A percentile compares a stretch with the other conserved stretches of the same genome.
These are phyloP conservation scores for Schizotus pectinicornis DNA, from an alignment of 2,888 invertebrate genomes.

Conservation along the genomic window DNA sequence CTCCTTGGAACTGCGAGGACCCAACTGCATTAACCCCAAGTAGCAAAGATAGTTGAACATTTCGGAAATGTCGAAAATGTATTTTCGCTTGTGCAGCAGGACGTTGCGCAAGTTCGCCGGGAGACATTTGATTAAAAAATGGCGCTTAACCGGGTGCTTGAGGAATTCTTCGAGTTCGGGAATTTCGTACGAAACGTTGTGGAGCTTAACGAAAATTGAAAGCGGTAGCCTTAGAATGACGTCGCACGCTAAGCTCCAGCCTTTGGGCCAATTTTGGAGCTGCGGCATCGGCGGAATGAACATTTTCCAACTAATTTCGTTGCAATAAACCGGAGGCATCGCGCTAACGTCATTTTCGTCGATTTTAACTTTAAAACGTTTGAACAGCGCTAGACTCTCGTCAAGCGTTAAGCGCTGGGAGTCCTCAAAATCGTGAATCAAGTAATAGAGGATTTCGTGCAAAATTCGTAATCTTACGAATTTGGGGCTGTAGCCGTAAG, in stretches of 20 bases:
- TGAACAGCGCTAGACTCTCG: conserved; percentile 48
- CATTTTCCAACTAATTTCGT: conserved; percentile 70
- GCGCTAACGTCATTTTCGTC: conserved; percentile 57
- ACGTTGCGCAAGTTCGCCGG: conserved; percentile 62
- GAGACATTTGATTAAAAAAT: conserved; percentile 68
- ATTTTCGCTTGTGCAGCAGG: conserved; percentile 64
- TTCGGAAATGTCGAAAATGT: conserved; percentile 65
- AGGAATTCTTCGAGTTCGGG: conserved; percentile 65
- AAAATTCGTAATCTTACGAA: conserved; percentile 69
- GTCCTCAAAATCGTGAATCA: conserved; percentile 62
- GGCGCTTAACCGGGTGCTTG: conserved; percentile 70
- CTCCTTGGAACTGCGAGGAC: conserved; percentile 68
- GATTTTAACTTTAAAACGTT: conserved; percentile 38
- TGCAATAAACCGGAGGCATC: conserved; percentile 60
- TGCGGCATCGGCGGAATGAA: conserved; percentile 72
- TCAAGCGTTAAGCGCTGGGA: conserved; percentile 41
- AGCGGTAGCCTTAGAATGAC: conserved; percentile 73
- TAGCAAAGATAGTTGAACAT: conserved; percentile 66
- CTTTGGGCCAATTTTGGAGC: conserved; percentile 63
- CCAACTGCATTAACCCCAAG: conserved; percentile 73
- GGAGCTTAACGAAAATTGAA: conserved; percentile 71
- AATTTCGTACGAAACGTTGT: conserved; percentile 65
- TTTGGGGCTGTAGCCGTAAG: conserved; percentile 67
- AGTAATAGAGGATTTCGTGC: conserved; percentile 73
- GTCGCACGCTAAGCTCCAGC: conserved; percentile 76